Evolutionary conservation across 2,113 vertebrate genomes (phyloP).

Genomic region (Aptenodytes forsteri): DNA sequence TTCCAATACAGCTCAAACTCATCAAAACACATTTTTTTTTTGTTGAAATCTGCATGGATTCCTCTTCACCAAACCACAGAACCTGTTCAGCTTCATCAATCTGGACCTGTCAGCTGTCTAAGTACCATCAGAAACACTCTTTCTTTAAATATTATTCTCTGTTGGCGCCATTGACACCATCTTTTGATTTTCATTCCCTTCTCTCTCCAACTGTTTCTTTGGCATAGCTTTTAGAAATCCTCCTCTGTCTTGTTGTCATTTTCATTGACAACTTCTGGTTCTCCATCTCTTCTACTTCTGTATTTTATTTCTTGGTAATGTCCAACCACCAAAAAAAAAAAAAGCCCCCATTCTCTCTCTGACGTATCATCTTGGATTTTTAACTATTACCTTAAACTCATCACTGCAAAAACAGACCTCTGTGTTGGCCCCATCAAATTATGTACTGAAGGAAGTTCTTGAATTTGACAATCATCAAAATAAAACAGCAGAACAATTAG

Average conservation of each 20-base stretch:
- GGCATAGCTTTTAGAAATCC: background rate
- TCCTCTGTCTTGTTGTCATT: background rate
- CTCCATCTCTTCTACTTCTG: background rate
- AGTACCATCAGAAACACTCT: background rate
- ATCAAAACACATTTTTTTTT: background rate
- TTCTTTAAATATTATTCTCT: background rate
- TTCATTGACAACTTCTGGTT: background rate
- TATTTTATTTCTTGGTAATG: background rate
- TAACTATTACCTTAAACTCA: background rate
- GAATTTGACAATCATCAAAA: background rate
- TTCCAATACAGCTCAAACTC: background rate
- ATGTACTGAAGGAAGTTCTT: background rate
- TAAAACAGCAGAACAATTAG: background rate
- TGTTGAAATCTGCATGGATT: background rate
- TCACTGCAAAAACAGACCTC: background rate
- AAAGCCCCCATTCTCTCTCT: background rate
- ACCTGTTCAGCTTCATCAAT: background rate
- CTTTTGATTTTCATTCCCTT: background rate
- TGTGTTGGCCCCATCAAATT: background rate
- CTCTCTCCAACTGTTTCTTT: conserved; percentile 2
- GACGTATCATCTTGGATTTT: background rate
- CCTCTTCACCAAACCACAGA: background rate
- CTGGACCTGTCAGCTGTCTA: background rate
- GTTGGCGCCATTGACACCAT: background rate
- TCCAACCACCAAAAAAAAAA: background rate